Evolutionary conservation across 92 coral and sea anemone species (phyloP).

Genomic region (Umimayanthus kanabou): DNA sequence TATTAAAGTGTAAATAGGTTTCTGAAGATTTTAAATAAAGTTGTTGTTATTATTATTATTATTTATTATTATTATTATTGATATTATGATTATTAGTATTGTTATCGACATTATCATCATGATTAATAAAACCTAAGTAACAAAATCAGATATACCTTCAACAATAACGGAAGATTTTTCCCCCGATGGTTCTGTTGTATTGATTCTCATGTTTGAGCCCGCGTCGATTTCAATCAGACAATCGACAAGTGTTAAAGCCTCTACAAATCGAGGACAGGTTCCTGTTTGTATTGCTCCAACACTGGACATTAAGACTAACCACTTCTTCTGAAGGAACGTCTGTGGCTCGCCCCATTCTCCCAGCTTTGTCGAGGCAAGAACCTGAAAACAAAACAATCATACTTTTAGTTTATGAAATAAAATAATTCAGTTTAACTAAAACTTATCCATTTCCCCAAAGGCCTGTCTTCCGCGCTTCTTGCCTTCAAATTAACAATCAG

Average conservation of each 20-base stretch:
- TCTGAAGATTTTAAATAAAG: too few relatives aligned
- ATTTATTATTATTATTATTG: background rate
- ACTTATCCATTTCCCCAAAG: too few relatives aligned
- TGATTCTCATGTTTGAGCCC: constrained; percentile 49
- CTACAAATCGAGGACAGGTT: constrained; percentile 49
- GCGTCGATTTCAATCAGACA: constrained; percentile 40
- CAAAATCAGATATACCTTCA: background rate
- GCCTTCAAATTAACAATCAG: too few relatives aligned
- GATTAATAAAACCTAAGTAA: too few relatives aligned
- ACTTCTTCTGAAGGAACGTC: constrained; percentile 16
- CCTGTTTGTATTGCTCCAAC: constrained; percentile 24
- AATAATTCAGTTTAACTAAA: too few relatives aligned
- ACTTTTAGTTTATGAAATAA: background rate
- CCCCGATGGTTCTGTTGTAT: background rate
- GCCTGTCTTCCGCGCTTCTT: too few relatives aligned
- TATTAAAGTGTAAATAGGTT: too few relatives aligned
- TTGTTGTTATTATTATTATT: background rate
- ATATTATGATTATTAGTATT: too few relatives aligned
- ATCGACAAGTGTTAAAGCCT: constrained; percentile 28
- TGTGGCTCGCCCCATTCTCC: constrained; percentile 65
- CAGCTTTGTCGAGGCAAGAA: constrained; percentile 43
- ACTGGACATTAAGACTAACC: constrained; percentile 16
- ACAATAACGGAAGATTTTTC: background rate
- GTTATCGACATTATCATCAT: background rate
- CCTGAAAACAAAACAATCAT: constrained; percentile 40